Percentiles rank a stretch among this genome's conserved stretches.
Evolutionary conservation across 2,113 vertebrate genomes (phyloP).

Genomic region (Pimephales promelas): DNA sequence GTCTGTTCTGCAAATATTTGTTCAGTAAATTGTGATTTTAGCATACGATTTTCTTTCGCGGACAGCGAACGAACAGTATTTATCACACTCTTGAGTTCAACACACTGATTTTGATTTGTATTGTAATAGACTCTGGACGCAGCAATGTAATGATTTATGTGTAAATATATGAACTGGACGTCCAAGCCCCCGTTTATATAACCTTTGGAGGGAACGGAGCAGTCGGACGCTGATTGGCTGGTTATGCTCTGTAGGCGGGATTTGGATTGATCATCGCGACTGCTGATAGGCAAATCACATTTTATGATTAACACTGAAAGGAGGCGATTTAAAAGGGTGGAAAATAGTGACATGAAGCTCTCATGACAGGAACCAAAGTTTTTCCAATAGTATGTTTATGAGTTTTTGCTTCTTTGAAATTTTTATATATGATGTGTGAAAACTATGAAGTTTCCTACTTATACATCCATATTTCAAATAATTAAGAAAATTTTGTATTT

Average conservation of each 20-base stretch:
- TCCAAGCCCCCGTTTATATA: slow-evolving; percentile 73
- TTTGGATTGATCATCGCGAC: slow-evolving; percentile 56
- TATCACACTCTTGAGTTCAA: neutral
- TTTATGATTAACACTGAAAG: slow-evolving; percentile 54
- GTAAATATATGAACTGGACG: slow-evolving; percentile 59
- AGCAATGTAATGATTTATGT: slow-evolving; percentile 67
- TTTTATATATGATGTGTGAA: neutral
- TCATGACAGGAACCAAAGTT: slow-evolving; percentile 37
- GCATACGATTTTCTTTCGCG: neutral
- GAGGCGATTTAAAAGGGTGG: slow-evolving; percentile 56
- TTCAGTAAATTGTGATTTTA: slow-evolving; percentile 13
- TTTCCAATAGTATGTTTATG: neutral
- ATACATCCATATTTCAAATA: neutral
- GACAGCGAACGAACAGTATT: neutral
- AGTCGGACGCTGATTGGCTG: slow-evolving; percentile 76
- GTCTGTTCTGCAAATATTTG: slow-evolving; percentile 32
- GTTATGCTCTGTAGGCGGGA: slow-evolving; percentile 75
- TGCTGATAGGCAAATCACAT: slow-evolving; percentile 49
- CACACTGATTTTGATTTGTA: neutral
- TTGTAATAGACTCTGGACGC: neutral
- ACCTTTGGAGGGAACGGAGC: slow-evolving; percentile 72
- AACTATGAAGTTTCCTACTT: no score
- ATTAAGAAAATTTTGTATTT: slow-evolving; percentile 52
- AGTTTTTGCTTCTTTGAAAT: neutral
- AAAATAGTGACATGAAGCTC: slow-evolving; percentile 39